Percentiles rank a stretch among this genome's conserved stretches.
These are phyloP conservation scores for Phylloscopus trochiloides DNA, from an alignment of 2,113 vertebrate genomes.

Conservation along the genomic window DNA sequence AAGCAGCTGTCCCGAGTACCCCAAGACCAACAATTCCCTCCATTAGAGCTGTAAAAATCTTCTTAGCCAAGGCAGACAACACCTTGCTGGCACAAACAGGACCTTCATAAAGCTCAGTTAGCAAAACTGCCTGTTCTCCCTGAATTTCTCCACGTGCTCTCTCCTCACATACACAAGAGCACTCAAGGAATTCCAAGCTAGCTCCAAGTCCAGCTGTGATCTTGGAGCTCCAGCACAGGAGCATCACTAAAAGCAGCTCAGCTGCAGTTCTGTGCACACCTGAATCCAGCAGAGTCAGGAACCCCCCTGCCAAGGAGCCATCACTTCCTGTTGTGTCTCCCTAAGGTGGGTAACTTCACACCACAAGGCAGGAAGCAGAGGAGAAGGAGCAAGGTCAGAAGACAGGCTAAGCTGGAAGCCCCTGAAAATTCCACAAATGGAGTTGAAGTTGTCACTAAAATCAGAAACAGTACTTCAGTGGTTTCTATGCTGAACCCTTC, in stretches of 20 bases:
- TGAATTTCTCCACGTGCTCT: not conserved
- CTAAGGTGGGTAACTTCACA: not conserved
- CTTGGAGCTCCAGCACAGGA: not conserved
- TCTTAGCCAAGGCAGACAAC: not conserved
- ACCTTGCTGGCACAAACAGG: not conserved
- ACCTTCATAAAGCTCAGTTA: not conserved
- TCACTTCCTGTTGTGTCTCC: not conserved
- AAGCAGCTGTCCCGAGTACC: not conserved
- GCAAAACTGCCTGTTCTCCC: not conserved
- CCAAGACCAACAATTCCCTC: not conserved
- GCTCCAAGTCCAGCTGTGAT: not conserved
- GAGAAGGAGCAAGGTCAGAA: not conserved
- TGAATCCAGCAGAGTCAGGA: not conserved
- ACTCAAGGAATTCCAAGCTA: not conserved
- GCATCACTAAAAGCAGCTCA: not conserved
- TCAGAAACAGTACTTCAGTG: not conserved
- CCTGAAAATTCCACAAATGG: not conserved
- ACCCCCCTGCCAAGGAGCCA: not conserved
- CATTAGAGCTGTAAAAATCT: not conserved
- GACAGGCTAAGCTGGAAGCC: not conserved
- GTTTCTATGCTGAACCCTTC: not conserved
- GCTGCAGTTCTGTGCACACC: not conserved
- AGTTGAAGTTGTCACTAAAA: not conserved
- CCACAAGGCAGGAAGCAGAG: not conserved
- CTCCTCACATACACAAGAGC: not conserved